A percentile compares a stretch with the other conserved stretches of the same genome.
phyloP scores from a whole-genome alignment of 2,888 invertebrate genomes.

The Plemyria rubiginata region DNA sequence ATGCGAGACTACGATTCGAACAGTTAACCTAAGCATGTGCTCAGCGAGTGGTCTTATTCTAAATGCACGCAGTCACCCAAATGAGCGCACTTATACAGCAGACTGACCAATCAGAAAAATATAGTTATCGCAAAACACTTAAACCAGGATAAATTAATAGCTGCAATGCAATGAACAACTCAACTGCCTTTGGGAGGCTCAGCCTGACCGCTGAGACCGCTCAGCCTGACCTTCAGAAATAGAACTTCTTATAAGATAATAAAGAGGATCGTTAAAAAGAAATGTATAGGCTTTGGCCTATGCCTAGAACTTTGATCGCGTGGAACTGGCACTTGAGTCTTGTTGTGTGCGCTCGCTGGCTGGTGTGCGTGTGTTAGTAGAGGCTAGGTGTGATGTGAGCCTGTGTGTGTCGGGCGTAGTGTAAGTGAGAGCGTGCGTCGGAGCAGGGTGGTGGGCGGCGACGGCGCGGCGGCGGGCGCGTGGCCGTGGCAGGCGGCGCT shows the following conservation, averaged over 20 bases:
- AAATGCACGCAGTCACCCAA: constrained; percentile 8
- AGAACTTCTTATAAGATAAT: too few relatives aligned
- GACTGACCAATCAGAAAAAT: too few relatives aligned
- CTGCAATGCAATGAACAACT: too few relatives aligned
- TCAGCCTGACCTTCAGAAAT: too few relatives aligned
- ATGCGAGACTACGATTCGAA: not conserved
- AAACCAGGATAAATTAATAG: too few relatives aligned
- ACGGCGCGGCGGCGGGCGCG: constrained; percentile 89
- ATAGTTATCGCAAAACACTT: too few relatives aligned
- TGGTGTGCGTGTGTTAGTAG: constrained; percentile 1
- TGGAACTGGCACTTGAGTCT: too few relatives aligned
- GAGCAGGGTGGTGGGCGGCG: constrained; percentile 92
- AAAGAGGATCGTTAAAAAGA: too few relatives aligned
- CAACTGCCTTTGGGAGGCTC: too few relatives aligned
- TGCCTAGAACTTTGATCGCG: too few relatives aligned
- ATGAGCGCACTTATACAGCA: not conserved
- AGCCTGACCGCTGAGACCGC: too few relatives aligned
- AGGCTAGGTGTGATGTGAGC: constrained; percentile 12
- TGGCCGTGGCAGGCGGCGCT: constrained; percentile 96
- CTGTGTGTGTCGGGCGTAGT: constrained; percentile 26
- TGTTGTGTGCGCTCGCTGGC: not conserved
- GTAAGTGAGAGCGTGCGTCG: constrained; percentile 76
- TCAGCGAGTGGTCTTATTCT: constrained; percentile 12
- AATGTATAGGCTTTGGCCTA: too few relatives aligned
- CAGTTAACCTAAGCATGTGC: constrained; percentile 10